Evolutionary conservation across 2,888 invertebrate species (phyloP).

Genomic region (Trachelus tabidus): DNA sequence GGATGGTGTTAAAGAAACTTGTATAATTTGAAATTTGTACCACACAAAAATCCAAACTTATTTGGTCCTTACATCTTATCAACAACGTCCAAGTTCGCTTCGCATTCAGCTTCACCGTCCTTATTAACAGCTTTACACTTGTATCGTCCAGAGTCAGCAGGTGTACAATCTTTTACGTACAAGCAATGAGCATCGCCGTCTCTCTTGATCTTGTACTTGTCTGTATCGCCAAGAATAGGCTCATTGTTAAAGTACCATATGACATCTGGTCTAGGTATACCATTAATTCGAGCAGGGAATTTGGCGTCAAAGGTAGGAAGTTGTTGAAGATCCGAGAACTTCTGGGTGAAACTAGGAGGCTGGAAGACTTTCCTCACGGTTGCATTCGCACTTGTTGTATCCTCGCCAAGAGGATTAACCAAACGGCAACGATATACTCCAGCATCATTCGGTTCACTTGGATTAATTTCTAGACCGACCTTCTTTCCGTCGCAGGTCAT

Average conservation of each 20-base stretch:
- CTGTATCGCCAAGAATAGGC: constrained; percentile 73
- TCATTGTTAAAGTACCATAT: constrained; percentile 88
- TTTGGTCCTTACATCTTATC: constrained; percentile 79
- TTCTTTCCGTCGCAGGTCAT: constrained; percentile 87
- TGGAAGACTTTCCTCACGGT: constrained; percentile 84
- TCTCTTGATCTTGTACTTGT: constrained; percentile 80
- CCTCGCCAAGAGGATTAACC: constrained; percentile 82
- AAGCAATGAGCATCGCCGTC: constrained; percentile 85
- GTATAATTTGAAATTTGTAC: background rate
- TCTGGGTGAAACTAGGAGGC: constrained; percentile 83
- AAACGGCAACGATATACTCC: constrained; percentile 83
- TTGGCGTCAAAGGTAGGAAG: constrained; percentile 83
- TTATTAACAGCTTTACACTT: constrained; percentile 83
- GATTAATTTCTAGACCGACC: constrained; percentile 80
- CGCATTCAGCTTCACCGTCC: constrained; percentile 82
- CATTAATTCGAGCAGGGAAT: constrained; percentile 83
- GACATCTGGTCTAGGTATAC: constrained; percentile 86
- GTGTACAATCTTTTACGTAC: constrained; percentile 76
- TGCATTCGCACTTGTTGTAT: constrained; percentile 76
- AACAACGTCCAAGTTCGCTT: constrained; percentile 80
- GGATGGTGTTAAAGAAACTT: background rate
- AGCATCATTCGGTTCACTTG: constrained; percentile 77
- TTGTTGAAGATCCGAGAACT: constrained; percentile 77
- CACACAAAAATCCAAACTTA: constrained; percentile 14
- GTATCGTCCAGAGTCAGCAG: constrained; percentile 79